A percentile compares a stretch with the other conserved stretches of the same genome.
These are phyloP conservation scores for Sinocyclocheilus anophthalmus DNA, from an alignment of 2,113 vertebrate genomes.

Conservation along the genomic window DNA sequence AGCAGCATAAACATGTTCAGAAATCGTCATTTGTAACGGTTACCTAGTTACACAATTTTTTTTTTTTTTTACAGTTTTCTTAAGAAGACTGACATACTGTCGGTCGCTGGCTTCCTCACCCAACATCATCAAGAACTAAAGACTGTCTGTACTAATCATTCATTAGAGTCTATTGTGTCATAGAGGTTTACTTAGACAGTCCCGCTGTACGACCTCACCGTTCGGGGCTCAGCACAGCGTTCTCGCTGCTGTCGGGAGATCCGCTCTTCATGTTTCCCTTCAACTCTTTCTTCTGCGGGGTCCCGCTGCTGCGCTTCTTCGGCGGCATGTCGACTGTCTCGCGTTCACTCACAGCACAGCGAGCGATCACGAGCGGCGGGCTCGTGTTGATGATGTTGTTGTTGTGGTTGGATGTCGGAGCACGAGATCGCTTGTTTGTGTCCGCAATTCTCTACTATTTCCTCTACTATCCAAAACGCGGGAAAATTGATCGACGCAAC, in stretches of 20 bases:
- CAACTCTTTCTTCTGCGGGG: slow-evolving; percentile 31
- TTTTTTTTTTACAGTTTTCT: not conserved
- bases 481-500: slow-evolving; percentile 55
- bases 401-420: not conserved
- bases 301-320: slow-evolving; percentile 70
- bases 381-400: not conserved
- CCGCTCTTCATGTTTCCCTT: slow-evolving; percentile 48
- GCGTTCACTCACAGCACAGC: not conserved
- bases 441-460: not conserved
- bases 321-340: slow-evolving; percentile 69
- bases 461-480: slow-evolving; percentile 54
- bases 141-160: not conserved
- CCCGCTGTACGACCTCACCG: slow-evolving; percentile 60
- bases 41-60: no score
- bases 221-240: slow-evolving; percentile 67
- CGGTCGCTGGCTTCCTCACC: not conserved
- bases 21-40: not conserved
- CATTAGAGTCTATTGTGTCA: not conserved
- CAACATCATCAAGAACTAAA: not conserved
- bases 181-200: not conserved
- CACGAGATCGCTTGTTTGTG: not conserved
- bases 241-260: slow-evolving; percentile 66
- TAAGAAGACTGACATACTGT: not conserved
- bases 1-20: not conserved
- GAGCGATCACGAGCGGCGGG: not conserved